Evolutionary conservation across 2,113 vertebrate species (phyloP), one percentile per base, ranked within the genome.

Genomic region (Vireo altiloquus): DNA sequence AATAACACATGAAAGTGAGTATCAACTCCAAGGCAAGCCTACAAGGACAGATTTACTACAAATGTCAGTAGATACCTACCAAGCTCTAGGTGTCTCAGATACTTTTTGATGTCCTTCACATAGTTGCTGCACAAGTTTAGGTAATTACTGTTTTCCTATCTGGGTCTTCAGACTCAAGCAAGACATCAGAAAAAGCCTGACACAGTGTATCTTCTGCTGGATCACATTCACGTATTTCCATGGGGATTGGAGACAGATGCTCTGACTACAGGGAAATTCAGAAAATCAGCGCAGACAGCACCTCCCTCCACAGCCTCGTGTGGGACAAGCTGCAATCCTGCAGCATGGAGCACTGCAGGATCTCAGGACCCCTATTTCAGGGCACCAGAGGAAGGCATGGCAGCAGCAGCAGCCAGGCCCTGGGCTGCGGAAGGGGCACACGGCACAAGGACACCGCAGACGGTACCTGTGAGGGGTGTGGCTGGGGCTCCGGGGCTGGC

Each of bases 31-130:
- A 50, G 49, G 13, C 15, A 57, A 63, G 20, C 11, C 4, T 61
- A 2, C 27, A 53, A 16, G 2, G 6, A 33, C 16, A 27, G 40
- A n/a, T 52, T 65, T 31, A 37, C 15, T 40, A 3, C 20, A 52
- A 59, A 27, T 17, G 11, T 39, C 18, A 40, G 23, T 31, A 74
- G 25, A 10, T 22, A 18, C 21, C 42, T 63, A 96, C 98, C 35
- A 65, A 98, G 98, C 98, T 99, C 99, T 31, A 99, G 97, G 2
- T 98, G 82, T 57, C 96, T 96, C 54, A 99, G 94, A 33, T 99
- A 99, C 27, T 97, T 95, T 95, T 99, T 99, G 88, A 99, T 99
- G 33, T 99, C 98, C 68, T 99, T 99, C 21, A 98, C 98, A 20
- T 98, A 99, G 96, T 97, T 97, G 63, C 98, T 98, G 90, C 98